Conservation (phyloP, 2,113 vertebrate genomes). For the Psophia crepitans region DNA sequence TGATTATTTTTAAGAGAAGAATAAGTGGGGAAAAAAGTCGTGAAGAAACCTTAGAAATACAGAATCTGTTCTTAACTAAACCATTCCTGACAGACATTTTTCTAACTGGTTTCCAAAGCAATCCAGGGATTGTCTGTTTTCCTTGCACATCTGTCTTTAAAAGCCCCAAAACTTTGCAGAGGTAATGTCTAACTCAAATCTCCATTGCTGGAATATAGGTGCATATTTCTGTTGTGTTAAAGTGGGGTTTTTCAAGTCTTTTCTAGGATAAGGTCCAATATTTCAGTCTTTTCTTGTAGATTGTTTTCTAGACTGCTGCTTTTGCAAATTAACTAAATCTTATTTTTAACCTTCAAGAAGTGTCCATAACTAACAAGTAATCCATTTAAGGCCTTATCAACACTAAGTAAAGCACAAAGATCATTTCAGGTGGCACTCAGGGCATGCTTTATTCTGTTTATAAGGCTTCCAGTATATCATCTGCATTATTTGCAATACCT, state of each 20-base stretch:
- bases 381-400: neutral
- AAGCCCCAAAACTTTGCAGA: too few relatives aligned
- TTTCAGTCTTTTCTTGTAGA: neutral
- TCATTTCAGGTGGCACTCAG: neutral
- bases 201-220: neutral
- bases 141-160: neutral
- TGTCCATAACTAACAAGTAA: neutral
- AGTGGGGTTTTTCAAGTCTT: rapidly evolving
- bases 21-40: neutral
- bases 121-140: neutral
- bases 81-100: neutral
- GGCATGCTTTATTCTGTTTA: neutral
- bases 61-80: neutral
- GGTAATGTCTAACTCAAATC: neutral
- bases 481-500: neutral
- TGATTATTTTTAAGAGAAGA: neutral
- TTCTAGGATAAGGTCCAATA: neutral
- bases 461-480: neutral
- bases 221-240: neutral
- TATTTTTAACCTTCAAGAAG: neutral
- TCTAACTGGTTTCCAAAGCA: neutral
- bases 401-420: neutral
- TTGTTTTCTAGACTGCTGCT: neutral
- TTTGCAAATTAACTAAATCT: neutral
- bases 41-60: neutral